These are phyloP conservation scores for Nasonia vitripennis DNA, from an alignment of 1,140 invertebrate genomes.

Conservation along the genomic window DNA sequence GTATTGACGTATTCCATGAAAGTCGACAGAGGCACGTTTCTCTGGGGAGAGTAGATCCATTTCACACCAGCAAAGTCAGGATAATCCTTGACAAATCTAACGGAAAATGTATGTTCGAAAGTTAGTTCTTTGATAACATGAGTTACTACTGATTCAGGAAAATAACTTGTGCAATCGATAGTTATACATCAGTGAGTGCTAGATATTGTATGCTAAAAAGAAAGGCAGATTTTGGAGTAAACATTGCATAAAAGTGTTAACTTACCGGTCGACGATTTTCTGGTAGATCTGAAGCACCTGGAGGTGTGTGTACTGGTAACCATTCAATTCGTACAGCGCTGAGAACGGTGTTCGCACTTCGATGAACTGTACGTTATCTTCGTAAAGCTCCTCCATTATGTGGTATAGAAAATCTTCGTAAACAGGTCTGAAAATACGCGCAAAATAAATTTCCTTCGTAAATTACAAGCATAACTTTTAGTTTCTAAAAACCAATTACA, in stretches of 20 bases:
- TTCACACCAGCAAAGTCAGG: conserved; percentile 82
- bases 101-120: background rate
- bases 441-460: background rate
- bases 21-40: conserved; percentile 67
- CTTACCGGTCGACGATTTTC: conserved; percentile 71
- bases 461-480: background rate
- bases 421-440: conserved; percentile 73
- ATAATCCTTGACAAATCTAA: conserved; percentile 75
- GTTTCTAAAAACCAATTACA: too few species aligned
- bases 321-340: conserved; percentile 80
- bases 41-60: conserved; percentile 81
- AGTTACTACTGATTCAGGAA: background rate
- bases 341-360: conserved; percentile 80
- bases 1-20: conserved; percentile 73
- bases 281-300: conserved; percentile 78
- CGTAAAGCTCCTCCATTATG: conserved; percentile 81
- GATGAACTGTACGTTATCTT: conserved; percentile 88
- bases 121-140: too few species aligned
- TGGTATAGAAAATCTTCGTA: conserved; percentile 84
- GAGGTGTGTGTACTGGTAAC: conserved; percentile 73
- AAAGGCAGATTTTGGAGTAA: too few species aligned
- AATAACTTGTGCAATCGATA: background rate
- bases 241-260: background rate
- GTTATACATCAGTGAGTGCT: background rate
- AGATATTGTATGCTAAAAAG: background rate